Base-by-base conservation (phyloP, 2,888 invertebrate genomes). In the Callosobruchus maculatus region DNA sequence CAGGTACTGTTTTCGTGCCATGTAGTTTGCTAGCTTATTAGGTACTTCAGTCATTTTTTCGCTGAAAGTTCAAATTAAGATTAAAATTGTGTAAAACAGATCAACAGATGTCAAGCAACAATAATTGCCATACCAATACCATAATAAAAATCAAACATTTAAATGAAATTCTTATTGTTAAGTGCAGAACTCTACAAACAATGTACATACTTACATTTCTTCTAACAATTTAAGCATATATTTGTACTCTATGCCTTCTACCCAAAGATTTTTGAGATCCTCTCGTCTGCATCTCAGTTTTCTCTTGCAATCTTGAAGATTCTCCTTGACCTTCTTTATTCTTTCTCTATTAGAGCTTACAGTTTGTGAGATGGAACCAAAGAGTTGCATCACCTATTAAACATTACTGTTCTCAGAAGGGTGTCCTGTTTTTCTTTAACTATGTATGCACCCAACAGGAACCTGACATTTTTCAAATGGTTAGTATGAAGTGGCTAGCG, bases 191-290 rank as follows among this genome's bases (percentile, higher is more conserved):
- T n/a, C n/a, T n/a, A n/a, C n/a, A n/a, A n/a, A n/a, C n/a, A 49
- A 4, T 26, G 26, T 49, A 18, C 13, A 49, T 21, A 87, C 91
- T 89, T 86, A 95, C 95, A 98, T 96, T 88, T 97, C 95, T 81
- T 97, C 95, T 69, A 98, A 87, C 87, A 98, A 92, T 79, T 94
- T 92, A 68, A 97, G 87, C 74, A 97, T 95, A 84, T 97, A 94
- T 84, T 97, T 96, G 83, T 98, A 97, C 83, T 99, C 97, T n/a
- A 98, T 91, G 0, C 97, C 96, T 86, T 98, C 98, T 5, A 95
- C 90, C 97, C 98, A 99, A 74, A 99, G 89, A 79, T 97, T 93
- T 82, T 95, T 93, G 75, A 99, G 88, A 85, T 99, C 99, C 83
- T 98, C 98, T 67, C 97, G 90, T 73, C 97, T 92, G 86, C 98